A percentile compares a stretch with the other conserved stretches of the same genome.
Evolutionary conservation across 2,113 vertebrate genomes (phyloP).

Genomic region (Tragulus kanchil): DNA sequence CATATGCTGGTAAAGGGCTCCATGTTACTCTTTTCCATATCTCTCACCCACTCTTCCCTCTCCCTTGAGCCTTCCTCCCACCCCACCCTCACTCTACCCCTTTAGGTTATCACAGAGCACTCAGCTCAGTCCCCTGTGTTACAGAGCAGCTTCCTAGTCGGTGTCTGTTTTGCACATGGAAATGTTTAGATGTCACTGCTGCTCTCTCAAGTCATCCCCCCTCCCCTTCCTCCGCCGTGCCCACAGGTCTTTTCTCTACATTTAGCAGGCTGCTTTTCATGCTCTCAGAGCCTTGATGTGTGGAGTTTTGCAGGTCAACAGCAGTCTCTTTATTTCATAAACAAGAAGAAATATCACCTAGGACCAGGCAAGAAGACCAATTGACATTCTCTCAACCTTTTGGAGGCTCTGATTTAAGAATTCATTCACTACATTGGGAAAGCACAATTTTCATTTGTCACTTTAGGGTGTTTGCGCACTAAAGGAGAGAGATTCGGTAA

Average conservation of each 20-base stretch:
- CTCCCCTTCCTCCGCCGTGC: not conserved
- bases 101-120: not conserved
- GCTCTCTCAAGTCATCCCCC: not conserved
- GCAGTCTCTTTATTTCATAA: not conserved
- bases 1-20: too few species aligned
- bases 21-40: too few species aligned
- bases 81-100: not conserved
- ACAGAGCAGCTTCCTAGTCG: not conserved
- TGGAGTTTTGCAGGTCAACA: not conserved
- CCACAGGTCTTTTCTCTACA: not conserved
- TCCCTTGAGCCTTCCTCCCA: not conserved
- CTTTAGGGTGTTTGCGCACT: not conserved
- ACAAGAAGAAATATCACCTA: not conserved
- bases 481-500: not conserved
- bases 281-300: not conserved
- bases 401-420: not conserved
- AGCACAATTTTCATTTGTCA: slow-evolving; percentile 21
- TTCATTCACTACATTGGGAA: slow-evolving; percentile 5
- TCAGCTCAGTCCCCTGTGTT: not conserved
- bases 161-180: not conserved
- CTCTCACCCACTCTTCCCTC: too few species aligned
- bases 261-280: not conserved
- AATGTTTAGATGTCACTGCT: not conserved
- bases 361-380: not conserved
- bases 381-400: not conserved